phyloP scores from a whole-genome alignment of 2,888 invertebrate genomes.

The Andrena bicolor region DNA sequence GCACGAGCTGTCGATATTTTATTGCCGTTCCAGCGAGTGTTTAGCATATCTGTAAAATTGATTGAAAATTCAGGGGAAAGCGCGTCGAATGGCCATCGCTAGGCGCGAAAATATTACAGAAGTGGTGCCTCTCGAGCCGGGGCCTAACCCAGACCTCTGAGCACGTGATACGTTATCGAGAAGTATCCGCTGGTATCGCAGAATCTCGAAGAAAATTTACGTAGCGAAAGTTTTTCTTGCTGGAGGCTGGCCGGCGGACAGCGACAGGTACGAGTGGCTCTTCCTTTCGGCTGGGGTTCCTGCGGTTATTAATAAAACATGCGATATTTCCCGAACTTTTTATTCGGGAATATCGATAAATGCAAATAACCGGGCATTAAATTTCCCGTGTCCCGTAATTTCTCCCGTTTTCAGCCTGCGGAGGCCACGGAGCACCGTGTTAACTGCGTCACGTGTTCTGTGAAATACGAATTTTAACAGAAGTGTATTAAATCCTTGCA shows the following conservation, averaged over 20 bases:
- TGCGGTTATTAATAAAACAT: constrained; percentile 48
- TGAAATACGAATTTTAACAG: background rate
- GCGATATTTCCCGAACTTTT: constrained; percentile 43
- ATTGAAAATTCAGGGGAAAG: constrained; percentile 42
- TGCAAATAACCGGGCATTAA: constrained; percentile 37
- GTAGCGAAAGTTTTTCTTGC: constrained; percentile 33
- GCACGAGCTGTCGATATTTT: constrained; percentile 21
- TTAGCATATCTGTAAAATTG: constrained; percentile 33
- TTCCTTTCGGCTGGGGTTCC: constrained; percentile 3
- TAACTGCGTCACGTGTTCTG: too few relatives aligned
- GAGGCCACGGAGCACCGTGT: background rate
- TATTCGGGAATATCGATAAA: constrained; percentile 46
- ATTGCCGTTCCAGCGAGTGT: constrained; percentile 8
- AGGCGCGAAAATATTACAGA: constrained; percentile 27
- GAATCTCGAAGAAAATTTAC: constrained; percentile 52
- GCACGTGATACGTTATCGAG: constrained; percentile 53
- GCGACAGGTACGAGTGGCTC: constrained; percentile 45
- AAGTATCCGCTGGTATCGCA: constrained; percentile 19
- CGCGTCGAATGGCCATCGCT: constrained; percentile 26
- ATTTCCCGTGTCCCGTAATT: constrained; percentile 21
- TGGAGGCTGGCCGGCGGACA: constrained; percentile 12
- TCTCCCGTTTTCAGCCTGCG: background rate
- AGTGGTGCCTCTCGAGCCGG: background rate
- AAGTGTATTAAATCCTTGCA: background rate
- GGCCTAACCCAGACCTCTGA: constrained; percentile 15